A percentile compares a stretch with the other conserved stretches of the same genome.
These are phyloP conservation scores for Callyntrura guangdongensis DNA, from an alignment of 2,888 invertebrate genomes.

Conservation along the genomic window DNA sequence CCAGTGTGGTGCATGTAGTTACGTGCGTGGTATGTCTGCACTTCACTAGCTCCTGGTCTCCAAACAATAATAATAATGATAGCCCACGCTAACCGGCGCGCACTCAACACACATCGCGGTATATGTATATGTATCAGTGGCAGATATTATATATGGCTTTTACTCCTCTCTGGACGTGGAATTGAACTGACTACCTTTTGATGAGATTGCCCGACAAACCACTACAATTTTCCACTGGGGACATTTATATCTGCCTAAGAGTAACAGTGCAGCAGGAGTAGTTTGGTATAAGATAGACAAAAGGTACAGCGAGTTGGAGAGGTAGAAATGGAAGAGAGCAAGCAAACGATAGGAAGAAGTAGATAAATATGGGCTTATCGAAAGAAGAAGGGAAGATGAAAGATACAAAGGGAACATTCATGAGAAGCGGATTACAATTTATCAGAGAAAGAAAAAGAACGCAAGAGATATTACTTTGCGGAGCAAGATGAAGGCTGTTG, in stretches of 20 bases:
- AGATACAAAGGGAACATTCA: constrained; percentile 40
- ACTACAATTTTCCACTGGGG: constrained; percentile 41
- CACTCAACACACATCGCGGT: too few species aligned
- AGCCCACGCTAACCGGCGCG: not conserved
- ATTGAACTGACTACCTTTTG: constrained; percentile 43
- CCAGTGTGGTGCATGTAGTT: not conserved
- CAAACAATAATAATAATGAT: constrained; percentile 33
- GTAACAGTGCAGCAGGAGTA: not conserved
- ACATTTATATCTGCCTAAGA: constrained; percentile 2
- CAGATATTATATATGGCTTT: not conserved
- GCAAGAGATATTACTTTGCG: constrained; percentile 68
- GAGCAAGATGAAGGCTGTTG: constrained; percentile 75
- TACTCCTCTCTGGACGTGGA: not conserved
- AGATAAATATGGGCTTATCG: constrained; percentile 25
- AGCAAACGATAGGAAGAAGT: not conserved
- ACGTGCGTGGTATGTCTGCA: not conserved
- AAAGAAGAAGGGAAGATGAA: constrained; percentile 31
- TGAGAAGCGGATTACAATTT: constrained; percentile 75
- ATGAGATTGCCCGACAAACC: constrained; percentile 43
- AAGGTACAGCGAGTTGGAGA: too few species aligned
- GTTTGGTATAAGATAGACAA: not conserved
- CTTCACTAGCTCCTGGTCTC: constrained; percentile 10
- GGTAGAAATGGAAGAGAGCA: not conserved
- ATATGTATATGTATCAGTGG: not conserved
- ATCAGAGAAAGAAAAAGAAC: constrained; percentile 59